Base-by-base conservation (phyloP, 1,140 invertebrate species). In the Penaeus chinensis region DNA sequence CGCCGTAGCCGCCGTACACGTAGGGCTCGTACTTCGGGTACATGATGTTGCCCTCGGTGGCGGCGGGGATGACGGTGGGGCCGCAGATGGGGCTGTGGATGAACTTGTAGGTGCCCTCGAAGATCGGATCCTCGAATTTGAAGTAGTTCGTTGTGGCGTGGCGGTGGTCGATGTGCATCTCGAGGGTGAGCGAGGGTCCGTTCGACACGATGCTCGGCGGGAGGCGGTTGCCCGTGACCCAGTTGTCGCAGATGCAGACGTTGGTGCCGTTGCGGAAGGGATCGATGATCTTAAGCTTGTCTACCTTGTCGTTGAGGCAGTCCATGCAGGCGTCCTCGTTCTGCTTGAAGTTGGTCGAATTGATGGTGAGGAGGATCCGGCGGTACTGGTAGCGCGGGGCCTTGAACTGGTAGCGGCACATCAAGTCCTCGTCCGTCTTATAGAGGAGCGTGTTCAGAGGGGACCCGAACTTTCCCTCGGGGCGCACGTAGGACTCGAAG, bases 31-130 rank as follows among this genome's bases (percentile, higher is more conserved):
- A 90, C 76, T 89, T 90, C 8, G 96, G 96, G 91, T 97, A 97
- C 81, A 96, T 95, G 20, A 96, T 95, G 91, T 96, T 96, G 0
- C 96, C 96, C 90, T 97, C 96, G 4, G 95, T 94, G 4, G 94
- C 94, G 0, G 96, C 95, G 20, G 95, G 94, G 62, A 97, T 91
- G 3, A 96, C 94, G 0, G 96, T 94, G 5, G 96, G 96, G 0
- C 97, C 97, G 91, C 97, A 98, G 0, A 97, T 92, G 2, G 96
- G 96, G 24, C 96, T 96, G 89, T 98, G 97, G 11, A 96, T 95
- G 91, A 97, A 97, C 91, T 97, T 96, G 91, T 96, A 98, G 13
- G 93, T 94, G 0, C 96, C 96, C 92, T 96, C 95, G 91, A 97
- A 97, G 1, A 98, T 93, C 0, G 96, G 95, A 60, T 94, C 93